Conservation (phyloP, 2,797 vertebrate genomes). For the Acipenser transmontanus region DNA sequence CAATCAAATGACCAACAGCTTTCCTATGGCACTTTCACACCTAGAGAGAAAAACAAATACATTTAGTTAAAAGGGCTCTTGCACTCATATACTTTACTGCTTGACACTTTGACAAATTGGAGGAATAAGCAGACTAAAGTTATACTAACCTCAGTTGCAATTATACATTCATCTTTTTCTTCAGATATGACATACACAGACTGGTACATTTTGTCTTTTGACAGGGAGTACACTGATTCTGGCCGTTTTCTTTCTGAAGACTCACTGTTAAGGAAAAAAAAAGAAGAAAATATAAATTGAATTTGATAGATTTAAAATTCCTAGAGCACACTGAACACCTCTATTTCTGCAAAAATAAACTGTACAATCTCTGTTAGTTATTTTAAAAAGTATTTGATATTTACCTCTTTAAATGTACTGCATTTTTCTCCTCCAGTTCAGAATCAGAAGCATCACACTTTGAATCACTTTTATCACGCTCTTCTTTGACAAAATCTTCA, state of each 20-base stretch:
- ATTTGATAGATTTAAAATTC: slow-evolving; percentile 8
- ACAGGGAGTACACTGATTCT: slow-evolving; percentile 61
- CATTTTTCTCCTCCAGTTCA: slow-evolving; percentile 69
- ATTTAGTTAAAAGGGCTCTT: slow-evolving; percentile 16
- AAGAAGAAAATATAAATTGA: slow-evolving; percentile 19
- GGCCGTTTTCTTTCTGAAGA: slow-evolving; percentile 59
- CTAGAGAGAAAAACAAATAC: slow-evolving; percentile 42
- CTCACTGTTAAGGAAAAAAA: slow-evolving; percentile 44
- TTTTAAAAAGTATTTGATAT: not conserved
- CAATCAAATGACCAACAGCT: slow-evolving; percentile 72
- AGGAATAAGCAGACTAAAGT: no score
- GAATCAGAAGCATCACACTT: slow-evolving; percentile 74
- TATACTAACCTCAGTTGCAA: slow-evolving; percentile 87
- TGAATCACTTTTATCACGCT: slow-evolving; percentile 58
- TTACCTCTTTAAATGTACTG: slow-evolving; percentile 79
- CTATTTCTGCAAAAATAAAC: no score
- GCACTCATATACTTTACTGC: not conserved
- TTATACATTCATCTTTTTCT: slow-evolving; percentile 95
- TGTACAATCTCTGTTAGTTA: not conserved
- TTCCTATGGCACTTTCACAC: slow-evolving; percentile 70
- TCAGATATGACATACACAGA: slow-evolving; percentile 80
- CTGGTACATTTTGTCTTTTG: slow-evolving; percentile 79
- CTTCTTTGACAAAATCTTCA: slow-evolving; percentile 67
- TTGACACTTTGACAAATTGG: not conserved
- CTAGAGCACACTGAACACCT: not conserved